Evolutionary conservation across 2,797 vertebrate genomes (phyloP), one percentile per base, ranked within the genome.

Genomic region (Sebastes melanostomus): DNA sequence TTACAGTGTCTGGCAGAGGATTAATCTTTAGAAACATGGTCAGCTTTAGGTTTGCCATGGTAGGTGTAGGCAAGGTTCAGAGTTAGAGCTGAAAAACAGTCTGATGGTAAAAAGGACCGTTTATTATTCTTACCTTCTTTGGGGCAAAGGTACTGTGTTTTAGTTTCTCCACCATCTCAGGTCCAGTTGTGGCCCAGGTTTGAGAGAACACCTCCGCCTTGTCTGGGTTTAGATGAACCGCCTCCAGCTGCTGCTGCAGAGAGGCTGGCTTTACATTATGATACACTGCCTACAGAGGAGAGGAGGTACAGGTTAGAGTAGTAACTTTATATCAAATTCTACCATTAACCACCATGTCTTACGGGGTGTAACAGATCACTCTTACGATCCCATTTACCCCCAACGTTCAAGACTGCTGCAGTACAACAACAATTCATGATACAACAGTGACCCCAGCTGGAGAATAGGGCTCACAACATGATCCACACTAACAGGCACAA

Each of bases 171-270:
- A 98, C 91, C 0, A 96, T 94, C 75, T 99, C 97, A 56, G 96
- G 97, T 67, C 97, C 98, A 63, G 95, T 83, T 10, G 94, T 86
- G 1, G 95, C 94, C 98, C 98, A 99, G 1, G 93, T 88, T 32
- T 86, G 96, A 73, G 94, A 92, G 87, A 99, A 98, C 1, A 96
- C 95, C 84, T 98, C 97, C 0, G 95, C 96, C 93, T 97, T 98
- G 80, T 97, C 97, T 74, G 94, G 84, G 74, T 83, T 83, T 56
- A 99, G 91, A 78, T 95, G 94, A 85, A 98, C 91, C 10, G 77
- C 95, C 81, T 98, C 96, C 59, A 99, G 93, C 55, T 99, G 98
- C 81, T 98, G 98, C 78, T 97, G 96, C 82, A 99, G 90, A 46
- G 95, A 91, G 0, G 93, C 86, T 1, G 97, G 96, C 86, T 98